phyloP scores from a whole-genome alignment of 1,140 invertebrate genomes.

The Trialeurodes vaporariorum region DNA sequence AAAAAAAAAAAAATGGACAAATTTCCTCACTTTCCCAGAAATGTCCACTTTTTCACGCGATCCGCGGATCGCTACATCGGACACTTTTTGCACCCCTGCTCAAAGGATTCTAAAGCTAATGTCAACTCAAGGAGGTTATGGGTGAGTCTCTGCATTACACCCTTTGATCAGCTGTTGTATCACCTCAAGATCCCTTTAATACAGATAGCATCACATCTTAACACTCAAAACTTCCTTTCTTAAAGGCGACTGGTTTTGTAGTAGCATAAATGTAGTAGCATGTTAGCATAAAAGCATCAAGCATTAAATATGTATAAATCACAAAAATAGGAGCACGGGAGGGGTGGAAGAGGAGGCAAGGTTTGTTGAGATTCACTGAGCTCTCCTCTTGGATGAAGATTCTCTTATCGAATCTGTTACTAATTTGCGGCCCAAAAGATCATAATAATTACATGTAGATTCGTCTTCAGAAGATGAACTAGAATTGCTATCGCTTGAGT shows the following conservation, averaged over 20 bases:
- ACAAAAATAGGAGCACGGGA: no score
- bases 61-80: not conserved
- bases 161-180: constrained; percentile 8
- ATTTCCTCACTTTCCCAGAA: constrained; percentile 1
- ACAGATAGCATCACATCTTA: constrained; percentile 11
- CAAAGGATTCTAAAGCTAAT: not conserved
- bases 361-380: no score
- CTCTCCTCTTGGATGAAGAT: not conserved
- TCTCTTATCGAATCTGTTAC: not conserved
- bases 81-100: not conserved
- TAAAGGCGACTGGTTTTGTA: no score
- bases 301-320: no score
- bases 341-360: no score
- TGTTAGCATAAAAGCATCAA: no score
- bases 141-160: constrained; percentile 7
- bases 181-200: constrained; percentile 11
- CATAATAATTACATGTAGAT: not conserved
- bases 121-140: constrained; percentile 14
- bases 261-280: no score
- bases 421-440: not conserved
- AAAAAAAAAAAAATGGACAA: no score
- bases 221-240: no score
- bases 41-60: no score
- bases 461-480: not conserved
- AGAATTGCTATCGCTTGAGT: not conserved